These are phyloP conservation scores for Hyalella azteca DNA, from an alignment of 2,888 invertebrate genomes.

Conservation along the genomic window DNA sequence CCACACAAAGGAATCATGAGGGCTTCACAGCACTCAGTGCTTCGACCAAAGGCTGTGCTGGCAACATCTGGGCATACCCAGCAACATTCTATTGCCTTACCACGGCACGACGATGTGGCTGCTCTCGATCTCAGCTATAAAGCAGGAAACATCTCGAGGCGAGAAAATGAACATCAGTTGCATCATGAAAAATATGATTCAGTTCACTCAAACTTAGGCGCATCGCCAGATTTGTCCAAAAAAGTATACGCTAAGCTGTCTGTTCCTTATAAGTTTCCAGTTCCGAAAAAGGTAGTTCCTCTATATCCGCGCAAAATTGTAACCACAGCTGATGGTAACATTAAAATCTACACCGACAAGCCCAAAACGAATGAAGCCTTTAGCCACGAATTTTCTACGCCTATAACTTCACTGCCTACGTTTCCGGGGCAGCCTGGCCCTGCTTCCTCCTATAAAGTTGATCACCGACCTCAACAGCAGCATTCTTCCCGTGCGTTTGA, in stretches of 20 bases:
- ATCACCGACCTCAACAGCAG: not conserved
- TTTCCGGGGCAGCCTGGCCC: not conserved
- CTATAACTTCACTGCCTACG: not conserved
- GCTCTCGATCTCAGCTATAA: not conserved
- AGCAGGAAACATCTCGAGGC: not conserved
- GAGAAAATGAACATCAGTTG: not conserved
- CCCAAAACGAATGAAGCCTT: not conserved
- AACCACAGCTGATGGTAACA: not conserved
- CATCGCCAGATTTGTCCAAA: not conserved
- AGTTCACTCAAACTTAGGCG: not conserved
- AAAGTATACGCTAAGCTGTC: not conserved
- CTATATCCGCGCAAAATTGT: slow-evolving; percentile 13
- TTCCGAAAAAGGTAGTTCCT: not conserved
- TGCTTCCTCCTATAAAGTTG: not conserved
- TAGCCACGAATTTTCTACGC: not conserved
- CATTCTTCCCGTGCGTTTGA: not conserved
- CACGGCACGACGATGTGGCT: not conserved
- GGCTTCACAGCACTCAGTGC: not conserved
- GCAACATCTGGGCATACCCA: not conserved
- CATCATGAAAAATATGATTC: not conserved
- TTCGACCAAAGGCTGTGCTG: not conserved
- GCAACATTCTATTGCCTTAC: no score
- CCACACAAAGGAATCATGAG: not conserved
- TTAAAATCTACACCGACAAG: slow-evolving; percentile 17
- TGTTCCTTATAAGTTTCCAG: not conserved